phyloP scores from a whole-genome alignment of 2,797 vertebrate genomes.

The Scolopax bukidnonensis region DNA sequence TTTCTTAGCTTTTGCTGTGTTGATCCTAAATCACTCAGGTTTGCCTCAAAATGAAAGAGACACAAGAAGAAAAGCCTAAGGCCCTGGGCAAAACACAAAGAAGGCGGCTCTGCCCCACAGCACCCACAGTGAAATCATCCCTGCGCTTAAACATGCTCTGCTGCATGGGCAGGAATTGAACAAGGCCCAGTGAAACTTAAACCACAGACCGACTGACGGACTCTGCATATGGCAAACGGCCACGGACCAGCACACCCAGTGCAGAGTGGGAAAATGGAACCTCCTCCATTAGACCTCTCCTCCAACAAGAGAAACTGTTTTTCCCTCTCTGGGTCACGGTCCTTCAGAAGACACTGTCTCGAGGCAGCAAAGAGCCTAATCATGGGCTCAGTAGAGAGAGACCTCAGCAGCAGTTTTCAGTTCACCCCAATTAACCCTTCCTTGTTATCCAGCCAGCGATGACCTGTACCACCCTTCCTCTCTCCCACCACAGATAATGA shows the following conservation, averaged over 20 bases:
- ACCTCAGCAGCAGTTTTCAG: background rate
- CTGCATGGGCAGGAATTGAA: background rate
- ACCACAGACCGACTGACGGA: background rate
- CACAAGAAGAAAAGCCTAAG: background rate
- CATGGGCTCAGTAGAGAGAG: background rate
- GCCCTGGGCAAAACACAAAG: background rate
- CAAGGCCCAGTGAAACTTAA: background rate
- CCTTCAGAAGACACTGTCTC: background rate
- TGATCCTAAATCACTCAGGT: background rate
- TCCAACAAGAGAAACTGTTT: background rate
- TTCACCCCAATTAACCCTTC: constrained; percentile 2
- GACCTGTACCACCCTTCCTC: background rate
- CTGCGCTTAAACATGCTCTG: background rate
- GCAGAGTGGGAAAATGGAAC: background rate
- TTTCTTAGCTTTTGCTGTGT: background rate
- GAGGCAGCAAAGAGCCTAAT: background rate
- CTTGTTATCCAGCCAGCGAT: background rate
- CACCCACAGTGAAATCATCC: background rate
- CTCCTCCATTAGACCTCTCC: background rate
- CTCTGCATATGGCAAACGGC: background rate
- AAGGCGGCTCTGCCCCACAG: background rate
- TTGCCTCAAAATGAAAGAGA: background rate
- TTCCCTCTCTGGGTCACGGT: background rate
- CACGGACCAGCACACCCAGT: fast-evolving
- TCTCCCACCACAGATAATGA: background rate